Evolutionary conservation across 2,797 vertebrate genomes (phyloP), one percentile per base, ranked within the genome.

Genomic region (Hafferia zeledoni): DNA sequence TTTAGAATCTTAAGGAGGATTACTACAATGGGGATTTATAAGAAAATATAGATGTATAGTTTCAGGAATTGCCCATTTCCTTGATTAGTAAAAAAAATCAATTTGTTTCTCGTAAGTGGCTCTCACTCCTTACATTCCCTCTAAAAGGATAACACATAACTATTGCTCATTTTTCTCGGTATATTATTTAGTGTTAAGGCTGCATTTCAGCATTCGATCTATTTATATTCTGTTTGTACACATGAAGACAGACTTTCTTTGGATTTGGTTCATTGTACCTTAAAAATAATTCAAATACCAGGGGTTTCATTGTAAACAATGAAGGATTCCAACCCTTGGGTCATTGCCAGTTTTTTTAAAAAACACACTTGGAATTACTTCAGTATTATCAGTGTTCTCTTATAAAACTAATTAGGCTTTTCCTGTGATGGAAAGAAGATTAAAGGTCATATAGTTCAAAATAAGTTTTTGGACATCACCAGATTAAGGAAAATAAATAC

Each of bases 381-480:
- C 93, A 92, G 17, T 80, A 90, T 90, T 95, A 89, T 90, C 92
- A 83, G 67, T 89, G 90, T 94, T 95, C 86, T 68, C 78, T 92
- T 93, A 89, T 77, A 93, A 95, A 95, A 92, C 90, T 94, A 97
- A 95, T 89, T 93, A 93, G 70, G 81, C 78, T 94, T 97, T 95
- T 96, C 94, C 94, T 93, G 94, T 85, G 86, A 49, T 92, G 90
- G 70, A 93, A 95, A 89, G 55, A 88, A 90, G 83, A 93, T 95
- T 94, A 95, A 92, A 95, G 88, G 96, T 95, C 81, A 64, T 74
- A 49, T 30, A 92, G 77, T 94, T 94, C 86, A 90, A 87, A 94
- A 74, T 77, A 87, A 79, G 53, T 41, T 93, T 93, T 90, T 68
- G 67, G 35, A 67, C 33, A 20, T 63, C 86, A 59, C 37, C 55